Conservation (phyloP, 1,140 invertebrate species). For the Dryas iulia region DNA sequence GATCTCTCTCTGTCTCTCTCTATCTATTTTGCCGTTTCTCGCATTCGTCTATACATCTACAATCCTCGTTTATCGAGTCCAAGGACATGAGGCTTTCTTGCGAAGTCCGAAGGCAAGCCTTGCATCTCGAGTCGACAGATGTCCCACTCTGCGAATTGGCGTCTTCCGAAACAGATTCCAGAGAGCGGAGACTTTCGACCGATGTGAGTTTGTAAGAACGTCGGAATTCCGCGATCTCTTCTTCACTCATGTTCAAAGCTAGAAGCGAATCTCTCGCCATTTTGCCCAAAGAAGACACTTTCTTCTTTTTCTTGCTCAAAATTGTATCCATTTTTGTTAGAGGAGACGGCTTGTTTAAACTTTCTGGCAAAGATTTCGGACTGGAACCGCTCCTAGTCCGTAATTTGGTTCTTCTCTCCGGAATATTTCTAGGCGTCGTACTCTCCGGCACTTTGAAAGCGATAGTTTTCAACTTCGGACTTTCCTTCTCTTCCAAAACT, state of each 20-base stretch:
- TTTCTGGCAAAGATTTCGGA: conserved; percentile 74
- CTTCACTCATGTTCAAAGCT: conserved; percentile 74
- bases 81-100: conserved; percentile 76
- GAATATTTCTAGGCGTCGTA: conserved; percentile 63
- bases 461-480: conserved; percentile 63
- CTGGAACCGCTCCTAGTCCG: conserved; percentile 64
- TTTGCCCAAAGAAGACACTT: conserved; percentile 69
- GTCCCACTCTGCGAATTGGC: conserved; percentile 69
- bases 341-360: conserved; percentile 63
- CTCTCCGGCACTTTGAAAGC: conserved; percentile 69
- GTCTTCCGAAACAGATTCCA: conserved; percentile 76
- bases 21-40: conserved; percentile 59
- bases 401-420: conserved; percentile 51
- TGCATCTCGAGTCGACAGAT: conserved; percentile 68
- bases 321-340: conserved; percentile 64
- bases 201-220: conserved; percentile 69
- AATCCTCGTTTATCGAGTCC: conserved; percentile 74
- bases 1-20: conserved; percentile 5
- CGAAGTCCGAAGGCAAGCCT: conserved; percentile 63
- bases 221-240: conserved; percentile 70
- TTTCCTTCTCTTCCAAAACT: conserved; percentile 41
- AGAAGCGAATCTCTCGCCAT: conserved; percentile 72
- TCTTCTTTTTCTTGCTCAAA: conserved; percentile 66
- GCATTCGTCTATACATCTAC: conserved; percentile 54
- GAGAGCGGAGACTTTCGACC: conserved; percentile 65